Evolutionary conservation across 2,888 invertebrate species (phyloP), one percentile per base, ranked within the genome.

Genomic region (Dastarcus helophoroides): DNA sequence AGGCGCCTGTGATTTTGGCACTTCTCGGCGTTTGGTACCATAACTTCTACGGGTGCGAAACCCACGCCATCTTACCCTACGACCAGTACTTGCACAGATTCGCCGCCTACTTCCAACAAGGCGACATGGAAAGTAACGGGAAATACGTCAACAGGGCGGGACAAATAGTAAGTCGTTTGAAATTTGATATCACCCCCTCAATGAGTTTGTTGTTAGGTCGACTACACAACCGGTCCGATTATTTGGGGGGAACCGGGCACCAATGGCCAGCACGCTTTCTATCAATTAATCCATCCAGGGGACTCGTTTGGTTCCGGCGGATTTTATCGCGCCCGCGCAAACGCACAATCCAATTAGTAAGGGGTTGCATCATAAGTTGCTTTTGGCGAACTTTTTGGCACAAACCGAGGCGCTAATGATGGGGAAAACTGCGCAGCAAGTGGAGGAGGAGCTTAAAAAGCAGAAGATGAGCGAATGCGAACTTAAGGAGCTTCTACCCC

Each of bases 41-140:
- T 40, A 97, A 98, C 62, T 91, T 97, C 59, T 90, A 78, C 56
- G 88, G 88, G 15, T 82, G 90, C 0, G 95, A 97, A 66, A 95
- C 95, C 0, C 93, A 95, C 54, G 89, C 94, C 1, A 66, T 99
- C 4, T 66, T 99, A 34, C 98, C 98, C 0, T 99, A 99, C 60
- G 98, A 99, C 62, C 98, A 98, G 65, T 95, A 98, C 60, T 63
- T 99, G 50, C 98, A 98, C 60, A 77, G 97, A 59, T 97, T 98
- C 65, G 91, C 98, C 6, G 97, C 98, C 9, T 99, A 98, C 63
- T 97, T 98, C 69, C 98, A 99, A 64, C 98, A 99, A 67, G 95
- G 95, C 3, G 97, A 97, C 54, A 97, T 99, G 98, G 98, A 99
- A 63, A 93, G 93, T 43, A 98, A 98, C 63, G 98, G 98, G 39